Evolutionary conservation across 2,888 invertebrate genomes (phyloP), one percentile per base, ranked within the genome.

Genomic region (Eutolmus rufibarbis): DNA sequence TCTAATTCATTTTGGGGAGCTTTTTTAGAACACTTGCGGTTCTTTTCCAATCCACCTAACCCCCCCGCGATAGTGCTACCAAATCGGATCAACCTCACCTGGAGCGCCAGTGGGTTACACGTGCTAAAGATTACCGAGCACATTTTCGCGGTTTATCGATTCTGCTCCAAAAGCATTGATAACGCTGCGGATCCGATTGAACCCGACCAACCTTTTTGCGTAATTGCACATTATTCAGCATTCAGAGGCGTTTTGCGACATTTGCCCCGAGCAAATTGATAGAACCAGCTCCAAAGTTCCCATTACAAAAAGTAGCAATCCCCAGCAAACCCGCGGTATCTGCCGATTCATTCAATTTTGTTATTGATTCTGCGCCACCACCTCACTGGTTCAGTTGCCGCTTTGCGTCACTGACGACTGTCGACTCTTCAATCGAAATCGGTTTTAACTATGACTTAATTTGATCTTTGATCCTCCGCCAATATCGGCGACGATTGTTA

Each of bases 1-100:
- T 78, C 23, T 43, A 78, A 78, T 19, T 78, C 43, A 12, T 23
- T 56, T n/a, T 5, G n/a, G 66, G 46, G 43, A 79, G 79, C 79
- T 79, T 79, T 76, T 79, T 79, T 79, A 79, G 79, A 78, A 78
- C 79, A 79, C 78, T 23, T 66, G 66, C 66, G 23, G 28, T 23
- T 66, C 66, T 66, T 66, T 12, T 19, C 23, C 28, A 66, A n/a
- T 19, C 51, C 66, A 66, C 66, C 66, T 7, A 66, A 23, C 28
- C 66, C 28, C 28, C 66, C 1, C 66, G 19, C 23, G 66, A 28
- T 66, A 66, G 66, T 66, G 66, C 66, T 66, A 66, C 66, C 66
- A 66, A 19, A 66, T 66, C 66, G 66, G 23, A 28, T 66, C 23
- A 12, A 66, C 3, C 66, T 66, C 66, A 66, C 66, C 66, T 66